Percentiles rank a stretch among this genome's conserved stretches.
These are phyloP conservation scores for Mythimna pallens DNA, from an alignment of 2,888 invertebrate species.

Conservation along the genomic window DNA sequence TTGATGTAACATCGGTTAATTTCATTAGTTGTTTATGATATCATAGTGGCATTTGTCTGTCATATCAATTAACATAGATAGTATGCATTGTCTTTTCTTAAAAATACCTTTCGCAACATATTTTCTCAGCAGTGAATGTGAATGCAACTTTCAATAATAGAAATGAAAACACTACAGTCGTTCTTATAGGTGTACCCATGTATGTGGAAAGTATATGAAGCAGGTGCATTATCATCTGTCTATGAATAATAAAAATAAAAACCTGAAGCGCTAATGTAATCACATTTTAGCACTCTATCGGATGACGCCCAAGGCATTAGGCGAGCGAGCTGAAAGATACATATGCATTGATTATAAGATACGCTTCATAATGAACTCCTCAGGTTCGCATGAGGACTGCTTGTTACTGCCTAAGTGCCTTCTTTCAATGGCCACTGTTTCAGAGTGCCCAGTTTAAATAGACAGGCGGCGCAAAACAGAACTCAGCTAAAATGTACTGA, in stretches of 20 bases:
- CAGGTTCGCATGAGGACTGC: constrained; percentile 32
- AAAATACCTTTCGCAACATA: background rate
- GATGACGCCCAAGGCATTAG: constrained; percentile 10
- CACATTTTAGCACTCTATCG: constrained; percentile 18
- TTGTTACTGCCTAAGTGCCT: constrained; percentile 24
- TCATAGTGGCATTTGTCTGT: constrained; percentile 7
- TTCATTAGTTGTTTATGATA: constrained; percentile 11
- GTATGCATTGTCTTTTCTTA: constrained; percentile 1
- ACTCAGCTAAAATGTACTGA: background rate
- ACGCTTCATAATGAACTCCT: constrained; percentile 24
- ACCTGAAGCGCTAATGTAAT: constrained; percentile 14
- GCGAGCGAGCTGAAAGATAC: constrained; percentile 16
- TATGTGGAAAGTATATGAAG: background rate
- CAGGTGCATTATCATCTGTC: constrained; percentile 6
- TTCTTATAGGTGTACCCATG: background rate
- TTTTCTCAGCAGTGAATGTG: background rate
- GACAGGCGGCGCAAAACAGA: background rate
- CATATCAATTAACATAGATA: background rate
- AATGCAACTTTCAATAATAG: constrained; percentile 18
- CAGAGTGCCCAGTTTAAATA: constrained; percentile 9
- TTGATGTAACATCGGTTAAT: constrained; percentile 2
- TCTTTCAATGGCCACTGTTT: constrained; percentile 28
- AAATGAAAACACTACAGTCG: constrained; percentile 1
- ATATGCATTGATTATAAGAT: constrained; percentile 32
- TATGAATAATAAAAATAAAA: constrained; percentile 18